phyloP scores from a whole-genome alignment of 1,140 invertebrate species.

The Cryptotermes secundus region DNA sequence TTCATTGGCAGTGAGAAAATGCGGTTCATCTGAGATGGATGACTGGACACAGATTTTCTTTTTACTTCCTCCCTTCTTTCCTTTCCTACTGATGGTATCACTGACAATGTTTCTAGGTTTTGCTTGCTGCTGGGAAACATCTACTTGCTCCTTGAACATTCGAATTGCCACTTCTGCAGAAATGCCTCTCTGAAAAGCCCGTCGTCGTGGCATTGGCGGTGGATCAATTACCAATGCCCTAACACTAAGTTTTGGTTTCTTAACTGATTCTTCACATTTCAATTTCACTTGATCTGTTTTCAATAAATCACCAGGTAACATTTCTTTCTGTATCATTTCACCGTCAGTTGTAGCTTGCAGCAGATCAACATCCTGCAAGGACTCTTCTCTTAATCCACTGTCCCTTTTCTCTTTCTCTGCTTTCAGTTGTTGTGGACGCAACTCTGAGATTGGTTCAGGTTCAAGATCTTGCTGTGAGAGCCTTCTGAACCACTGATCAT shows the following conservation, averaged over 20 bases:
- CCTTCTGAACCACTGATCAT: neutral
- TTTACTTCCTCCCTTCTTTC: neutral
- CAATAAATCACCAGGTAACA: neutral
- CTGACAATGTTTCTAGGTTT: slow-evolving; percentile 7
- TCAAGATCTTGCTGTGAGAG: neutral
- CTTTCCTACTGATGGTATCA: neutral
- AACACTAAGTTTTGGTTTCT: neutral
- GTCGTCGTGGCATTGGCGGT: neutral
- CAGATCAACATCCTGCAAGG: neutral
- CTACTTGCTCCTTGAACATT: neutral
- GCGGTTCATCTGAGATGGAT: neutral
- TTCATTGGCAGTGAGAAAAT: neutral
- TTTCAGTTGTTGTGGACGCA: neutral
- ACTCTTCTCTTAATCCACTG: neutral
- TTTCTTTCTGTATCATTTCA: neutral
- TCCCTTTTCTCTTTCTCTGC: neutral
- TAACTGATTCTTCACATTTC: neutral
- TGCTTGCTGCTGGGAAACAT: neutral
- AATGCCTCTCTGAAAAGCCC: neutral
- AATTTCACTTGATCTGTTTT: neutral
- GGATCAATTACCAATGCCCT: neutral
- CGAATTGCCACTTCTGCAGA: neutral
- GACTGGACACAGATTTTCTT: neutral
- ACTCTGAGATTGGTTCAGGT: neutral
- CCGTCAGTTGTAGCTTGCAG: neutral